Evolutionary conservation across 2,888 invertebrate species (phyloP), one percentile per base, ranked within the genome.

Genomic region (Cephonodes hylas): DNA sequence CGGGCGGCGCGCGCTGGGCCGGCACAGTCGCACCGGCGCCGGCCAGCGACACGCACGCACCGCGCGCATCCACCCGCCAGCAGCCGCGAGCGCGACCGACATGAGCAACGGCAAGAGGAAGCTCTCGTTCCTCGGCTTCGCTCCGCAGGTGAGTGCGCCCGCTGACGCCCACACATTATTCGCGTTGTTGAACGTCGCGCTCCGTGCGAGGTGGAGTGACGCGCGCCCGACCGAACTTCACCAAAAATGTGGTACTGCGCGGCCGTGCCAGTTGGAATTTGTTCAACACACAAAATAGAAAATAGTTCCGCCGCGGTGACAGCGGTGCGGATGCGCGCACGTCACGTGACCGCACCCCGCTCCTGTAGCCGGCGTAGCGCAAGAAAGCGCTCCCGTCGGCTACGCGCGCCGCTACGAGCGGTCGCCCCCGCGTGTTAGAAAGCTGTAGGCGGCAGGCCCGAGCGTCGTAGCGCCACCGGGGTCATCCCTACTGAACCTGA

Each of bases 61-160:
- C 18, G 15, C 34, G 25, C 15, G n/a, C 27, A 44, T 10, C 42
- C 42, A 44, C 44, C 34, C 45, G 6, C 22, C 10, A 20, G 22
- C 10, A 2, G n/a, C 38, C 46, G 20, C 45, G 34, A 34, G 31
- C 42, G 58, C 61, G 18, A 62, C 38, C 68, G 63, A 69, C 67
- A 89, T 89, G 89, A 88, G 93, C 74, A 93, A 93, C 74, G 94
- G 94, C 79, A 93, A 94, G 78, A 94, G 95, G 85, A 96, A 96
- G 82, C 91, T 96, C 62, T 95, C 95, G 59, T 96, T 96, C 84
- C 93, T 96, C 67, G 95, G 96, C 73, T 96, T 96, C 79, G 93
- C 93, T 65, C 93, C 94, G 15, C 88, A 93, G 93, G 93, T 88
- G 77, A 88, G 93, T 89, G 18, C 27, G 3, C 0, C 20, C 38